A percentile compares a stretch with the other conserved stretches of the same genome.
Evolutionary conservation across 2,113 vertebrate species (phyloP).

Genomic region (Oreochromis aureus): DNA sequence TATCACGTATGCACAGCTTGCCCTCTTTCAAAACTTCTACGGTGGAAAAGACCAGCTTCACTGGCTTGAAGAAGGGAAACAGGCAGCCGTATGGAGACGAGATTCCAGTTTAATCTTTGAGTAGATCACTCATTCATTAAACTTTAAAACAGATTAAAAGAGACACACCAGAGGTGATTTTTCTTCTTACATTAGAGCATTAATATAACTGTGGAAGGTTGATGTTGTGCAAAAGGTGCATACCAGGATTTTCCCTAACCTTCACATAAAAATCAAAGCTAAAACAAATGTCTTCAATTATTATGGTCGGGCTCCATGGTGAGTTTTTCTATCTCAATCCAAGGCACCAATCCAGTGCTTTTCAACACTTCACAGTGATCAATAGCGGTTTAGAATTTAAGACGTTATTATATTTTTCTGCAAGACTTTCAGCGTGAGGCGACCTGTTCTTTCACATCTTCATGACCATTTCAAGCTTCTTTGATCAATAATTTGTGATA

Average conservation of each 20-base stretch:
- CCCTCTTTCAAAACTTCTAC: background rate
- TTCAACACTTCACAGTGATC: background rate
- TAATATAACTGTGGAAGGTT: background rate
- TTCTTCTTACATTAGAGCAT: background rate
- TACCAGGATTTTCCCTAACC: background rate
- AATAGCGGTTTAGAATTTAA: background rate
- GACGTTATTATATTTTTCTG: background rate
- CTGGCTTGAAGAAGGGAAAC: background rate
- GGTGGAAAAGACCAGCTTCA: background rate
- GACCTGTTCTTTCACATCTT: background rate
- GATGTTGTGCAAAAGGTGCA: background rate
- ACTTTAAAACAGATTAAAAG: background rate
- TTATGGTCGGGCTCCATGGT: background rate
- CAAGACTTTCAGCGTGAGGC: background rate
- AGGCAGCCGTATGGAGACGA: background rate
- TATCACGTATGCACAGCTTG: slow-evolving; percentile 38
- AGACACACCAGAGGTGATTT: background rate
- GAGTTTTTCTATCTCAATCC: background rate
- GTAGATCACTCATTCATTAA: background rate
- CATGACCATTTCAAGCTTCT: background rate
- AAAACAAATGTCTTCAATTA: background rate
- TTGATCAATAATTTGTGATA: slow-evolving; percentile 8
- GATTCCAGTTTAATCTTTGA: background rate
- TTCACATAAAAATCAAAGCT: background rate
- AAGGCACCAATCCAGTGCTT: background rate